A percentile compares a stretch with the other conserved stretches of the same genome.
These are phyloP conservation scores for Cyclina sinensis DNA, from an alignment of 1,140 invertebrate genomes.

Conservation along the genomic window DNA sequence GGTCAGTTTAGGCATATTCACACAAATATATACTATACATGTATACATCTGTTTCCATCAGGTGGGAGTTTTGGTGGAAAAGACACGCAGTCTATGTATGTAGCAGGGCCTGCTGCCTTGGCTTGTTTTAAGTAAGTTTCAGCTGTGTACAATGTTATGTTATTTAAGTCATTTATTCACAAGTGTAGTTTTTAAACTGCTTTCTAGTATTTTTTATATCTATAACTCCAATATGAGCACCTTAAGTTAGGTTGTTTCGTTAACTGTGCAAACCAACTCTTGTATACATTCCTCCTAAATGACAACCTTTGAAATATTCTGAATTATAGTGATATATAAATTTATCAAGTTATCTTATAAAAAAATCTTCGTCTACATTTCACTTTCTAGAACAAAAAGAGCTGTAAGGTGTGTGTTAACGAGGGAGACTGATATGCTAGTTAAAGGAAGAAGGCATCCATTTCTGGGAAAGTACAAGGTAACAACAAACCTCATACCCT, in stretches of 20 bases:
- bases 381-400: conserved; percentile 6
- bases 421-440: conserved; percentile 33
- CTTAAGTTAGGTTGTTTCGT: background rate
- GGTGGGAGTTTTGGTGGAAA: conserved; percentile 60
- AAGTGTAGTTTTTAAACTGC: background rate
- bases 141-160: background rate
- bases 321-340: no score
- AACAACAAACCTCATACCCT: no score
- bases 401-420: conserved; percentile 28
- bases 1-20: no score
- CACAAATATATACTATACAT: no score
- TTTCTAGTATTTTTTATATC: background rate
- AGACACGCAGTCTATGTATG: background rate
- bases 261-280: no score
- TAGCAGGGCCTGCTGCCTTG: background rate
- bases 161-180: background rate
- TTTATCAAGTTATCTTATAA: no score
- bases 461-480: conserved; percentile 54
- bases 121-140: conserved; percentile 26
- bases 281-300: no score
- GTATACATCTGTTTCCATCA: no score
- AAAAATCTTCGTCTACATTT: no score
- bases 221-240: background rate
- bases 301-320: no score
- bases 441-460: conserved; percentile 41